Evolutionary conservation across 2,113 vertebrate genomes (phyloP), one percentile per base, ranked within the genome.

Genomic region (Tiliqua scincoides): DNA sequence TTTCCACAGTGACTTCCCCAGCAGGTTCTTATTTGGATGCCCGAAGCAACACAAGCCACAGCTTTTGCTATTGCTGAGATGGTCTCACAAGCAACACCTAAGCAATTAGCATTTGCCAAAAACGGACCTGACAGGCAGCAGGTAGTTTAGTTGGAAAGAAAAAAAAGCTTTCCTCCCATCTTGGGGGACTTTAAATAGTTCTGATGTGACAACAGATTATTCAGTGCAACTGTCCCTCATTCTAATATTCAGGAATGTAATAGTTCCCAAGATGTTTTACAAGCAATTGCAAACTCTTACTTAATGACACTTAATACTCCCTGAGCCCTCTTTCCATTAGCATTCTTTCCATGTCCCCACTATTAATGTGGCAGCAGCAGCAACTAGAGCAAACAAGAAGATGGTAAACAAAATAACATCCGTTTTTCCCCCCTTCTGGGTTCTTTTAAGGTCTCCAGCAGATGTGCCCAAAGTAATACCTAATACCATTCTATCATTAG

Each of bases 281-380:
- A 83, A 82, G 74, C 79, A 63, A 92, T 74, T 79, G 91, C 87
- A 88, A 92, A 87, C 82, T 92, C 91, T 92, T 84, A 87, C 81
- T 92, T 93, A 93, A 92, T 10, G 40, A 92, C 89, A 94, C 82
- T 32, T 87, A 37, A 0, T 87, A 72, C 91, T 93, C 91, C 59
- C 81, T 91, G 81, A 88, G 91, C 89, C 89, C 85, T 84, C 5
- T 30, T 90, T 77, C 89, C 92, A 89, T 93, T 94, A 93, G 91
- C 77, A 96, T 93, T 94, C 91, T 89, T 92, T 88, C 78, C 88
- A 92, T 79, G 83, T 65, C 89, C 86, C 72, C 71, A 23, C 81
- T 75, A 94, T 93, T 91, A 94, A 93, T 95, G 88, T 89, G 89
- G 86, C 86, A 94, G 72, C 52, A 79, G 71, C n/a, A 83, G 75